Evolutionary conservation across 1,140 invertebrate species (phyloP).

Genomic region (Zaprionus vittiger): DNA sequence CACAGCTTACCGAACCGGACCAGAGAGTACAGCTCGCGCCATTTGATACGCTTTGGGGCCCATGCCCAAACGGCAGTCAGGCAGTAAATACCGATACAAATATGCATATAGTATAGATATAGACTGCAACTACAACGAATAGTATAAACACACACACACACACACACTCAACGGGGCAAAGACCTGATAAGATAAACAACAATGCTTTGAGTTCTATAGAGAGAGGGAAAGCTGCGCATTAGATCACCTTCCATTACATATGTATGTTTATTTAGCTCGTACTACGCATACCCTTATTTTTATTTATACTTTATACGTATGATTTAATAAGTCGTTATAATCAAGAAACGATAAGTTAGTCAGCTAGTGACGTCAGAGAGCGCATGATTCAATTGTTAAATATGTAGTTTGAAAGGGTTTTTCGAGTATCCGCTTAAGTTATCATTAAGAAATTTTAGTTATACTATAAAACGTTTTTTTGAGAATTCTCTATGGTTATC

Average conservation of each 20-base stretch:
- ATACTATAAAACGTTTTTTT: neutral
- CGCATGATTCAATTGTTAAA: neutral
- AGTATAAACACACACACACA: neutral
- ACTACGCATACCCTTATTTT: too few species aligned
- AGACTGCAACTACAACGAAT: neutral
- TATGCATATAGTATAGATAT: neutral
- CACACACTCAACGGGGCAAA: neutral
- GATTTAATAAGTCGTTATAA: neutral
- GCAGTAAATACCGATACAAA: slow-evolving; percentile 1
- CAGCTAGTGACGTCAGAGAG: slow-evolving; percentile 17
- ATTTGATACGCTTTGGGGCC: slow-evolving; percentile 37
- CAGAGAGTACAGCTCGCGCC: neutral
- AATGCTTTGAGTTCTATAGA: neutral
- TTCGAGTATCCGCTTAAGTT: neutral
- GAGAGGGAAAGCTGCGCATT: slow-evolving; percentile 5
- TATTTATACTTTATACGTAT: too few species aligned
- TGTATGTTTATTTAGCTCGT: neutral
- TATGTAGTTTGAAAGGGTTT: too few species aligned
- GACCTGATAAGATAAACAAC: slow-evolving; percentile 65
- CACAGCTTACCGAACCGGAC: neutral
- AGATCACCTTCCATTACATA: slow-evolving; percentile 4
- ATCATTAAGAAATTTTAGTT: neutral
- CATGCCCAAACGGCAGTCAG: slow-evolving; percentile 14
- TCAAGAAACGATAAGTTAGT: slow-evolving; percentile 12
- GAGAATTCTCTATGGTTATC: neutral